These are phyloP conservation scores for Halcyon senegalensis DNA, from an alignment of 2,113 vertebrate genomes.

Conservation along the genomic window DNA sequence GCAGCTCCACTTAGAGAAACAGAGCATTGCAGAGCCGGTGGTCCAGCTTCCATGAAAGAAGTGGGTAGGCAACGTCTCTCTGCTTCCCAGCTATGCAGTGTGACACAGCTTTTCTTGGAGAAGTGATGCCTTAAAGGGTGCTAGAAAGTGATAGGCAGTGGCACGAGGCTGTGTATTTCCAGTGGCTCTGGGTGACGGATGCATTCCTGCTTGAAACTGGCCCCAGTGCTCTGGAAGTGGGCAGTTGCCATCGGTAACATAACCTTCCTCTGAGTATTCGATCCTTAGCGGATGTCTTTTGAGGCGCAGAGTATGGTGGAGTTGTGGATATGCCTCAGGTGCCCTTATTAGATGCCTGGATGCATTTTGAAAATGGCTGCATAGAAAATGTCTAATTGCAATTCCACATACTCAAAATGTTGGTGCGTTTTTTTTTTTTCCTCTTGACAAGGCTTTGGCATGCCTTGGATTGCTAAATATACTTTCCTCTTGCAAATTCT, in stretches of 20 bases:
- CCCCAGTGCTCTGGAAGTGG: neutral
- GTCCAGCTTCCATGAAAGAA: neutral
- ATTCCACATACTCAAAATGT: slow-evolving; percentile 75
- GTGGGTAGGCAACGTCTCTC: rapidly evolving
- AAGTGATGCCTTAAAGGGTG: neutral
- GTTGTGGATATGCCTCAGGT: slow-evolving; percentile 55
- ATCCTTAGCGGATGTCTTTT: neutral
- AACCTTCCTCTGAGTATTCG: neutral
- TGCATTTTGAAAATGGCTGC: slow-evolving; percentile 69
- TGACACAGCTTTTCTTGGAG: neutral
- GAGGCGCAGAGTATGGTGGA: neutral
- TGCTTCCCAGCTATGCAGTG: neutral
- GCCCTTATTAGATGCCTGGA: slow-evolving; percentile 57
- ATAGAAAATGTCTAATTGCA: slow-evolving; percentile 78
- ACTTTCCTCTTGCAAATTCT: slow-evolving; percentile 76
- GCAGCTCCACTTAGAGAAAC: neutral
- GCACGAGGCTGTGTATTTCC: neutral
- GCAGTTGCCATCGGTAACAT: neutral
- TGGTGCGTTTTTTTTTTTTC: neutral
- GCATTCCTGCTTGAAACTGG: neutral
- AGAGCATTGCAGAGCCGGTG: neutral
- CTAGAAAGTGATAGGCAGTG: neutral
- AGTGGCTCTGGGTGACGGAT: neutral
- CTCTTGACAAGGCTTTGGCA: slow-evolving; percentile 79
- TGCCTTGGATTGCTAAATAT: slow-evolving; percentile 80